These are phyloP conservation scores for Colostygia pectinataria DNA, from an alignment of 2,888 invertebrate genomes.

Conservation along the genomic window DNA sequence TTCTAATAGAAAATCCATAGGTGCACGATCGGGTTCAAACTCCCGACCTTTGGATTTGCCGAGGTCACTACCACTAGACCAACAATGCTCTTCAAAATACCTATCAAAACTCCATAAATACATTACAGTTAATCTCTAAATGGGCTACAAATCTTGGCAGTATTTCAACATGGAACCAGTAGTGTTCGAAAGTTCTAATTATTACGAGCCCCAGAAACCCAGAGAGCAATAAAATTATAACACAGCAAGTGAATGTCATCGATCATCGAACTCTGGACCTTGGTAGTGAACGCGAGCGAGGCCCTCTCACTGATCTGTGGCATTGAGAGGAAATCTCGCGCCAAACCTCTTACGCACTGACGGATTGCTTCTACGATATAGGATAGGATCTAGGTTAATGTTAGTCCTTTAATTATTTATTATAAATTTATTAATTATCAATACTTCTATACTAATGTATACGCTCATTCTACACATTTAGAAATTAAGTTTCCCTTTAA, in stretches of 20 bases:
- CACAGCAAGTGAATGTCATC: slow-evolving; percentile 76
- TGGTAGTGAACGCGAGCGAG: slow-evolving; percentile 71
- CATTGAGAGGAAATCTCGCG: slow-evolving; percentile 29
- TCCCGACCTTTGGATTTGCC: no score
- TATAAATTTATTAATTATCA: no score
- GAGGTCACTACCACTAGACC: no score
- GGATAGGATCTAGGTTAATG: slow-evolving; percentile 14
- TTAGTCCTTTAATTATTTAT: neutral
- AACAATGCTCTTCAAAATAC: no score
- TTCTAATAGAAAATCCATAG: no score
- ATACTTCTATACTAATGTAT: no score
- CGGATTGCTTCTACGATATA: slow-evolving; percentile 2
- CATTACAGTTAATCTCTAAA: no score
- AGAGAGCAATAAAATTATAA: neutral
- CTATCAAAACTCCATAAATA: no score
- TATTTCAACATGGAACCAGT: no score
- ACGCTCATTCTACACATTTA: no score
- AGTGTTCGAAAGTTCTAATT: neutral
- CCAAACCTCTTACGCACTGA: neutral
- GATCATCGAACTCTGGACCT: slow-evolving; percentile 75
- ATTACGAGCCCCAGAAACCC: neutral
- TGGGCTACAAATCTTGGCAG: slow-evolving; percentile 1
- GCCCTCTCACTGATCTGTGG: slow-evolving; percentile 46
- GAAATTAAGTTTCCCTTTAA: no score
- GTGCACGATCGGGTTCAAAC: no score